A percentile compares a stretch with the other conserved stretches of the same genome.
These are phyloP conservation scores for Coleophora flavipennella DNA, from an alignment of 2,888 invertebrate species.

Conservation along the genomic window DNA sequence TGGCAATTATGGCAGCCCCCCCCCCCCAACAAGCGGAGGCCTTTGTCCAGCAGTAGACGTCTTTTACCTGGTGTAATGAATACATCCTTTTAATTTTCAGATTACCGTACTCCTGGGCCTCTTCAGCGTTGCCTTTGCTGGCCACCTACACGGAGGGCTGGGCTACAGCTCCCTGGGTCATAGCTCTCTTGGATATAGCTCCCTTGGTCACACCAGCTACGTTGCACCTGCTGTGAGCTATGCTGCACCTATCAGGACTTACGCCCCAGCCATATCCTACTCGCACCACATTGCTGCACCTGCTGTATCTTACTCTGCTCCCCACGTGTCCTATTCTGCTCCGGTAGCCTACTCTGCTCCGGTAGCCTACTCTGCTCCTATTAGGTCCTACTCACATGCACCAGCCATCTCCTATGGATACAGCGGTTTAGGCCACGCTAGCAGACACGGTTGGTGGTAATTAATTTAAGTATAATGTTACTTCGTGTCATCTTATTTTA, in stretches of 20 bases:
- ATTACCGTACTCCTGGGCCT: constrained; percentile 33
- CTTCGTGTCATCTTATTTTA: too few relatives aligned
- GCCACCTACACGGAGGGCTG: constrained; percentile 22
- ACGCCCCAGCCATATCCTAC: constrained; percentile 18
- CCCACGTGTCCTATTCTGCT: constrained; percentile 24
- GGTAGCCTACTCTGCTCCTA: constrained; percentile 6
- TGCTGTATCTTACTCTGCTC: constrained; percentile 26
- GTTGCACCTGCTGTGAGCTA: constrained; percentile 19
- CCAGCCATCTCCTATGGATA: constrained; percentile 1
- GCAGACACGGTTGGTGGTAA: constrained; percentile 35
- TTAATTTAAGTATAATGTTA: too few relatives aligned
- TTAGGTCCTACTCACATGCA: neutral
- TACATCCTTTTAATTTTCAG: constrained; percentile 21
- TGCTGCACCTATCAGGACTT: constrained; percentile 20
- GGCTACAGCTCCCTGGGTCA: constrained; percentile 15
- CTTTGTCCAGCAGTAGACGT: too few relatives aligned
- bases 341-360: constrained; percentile 6
- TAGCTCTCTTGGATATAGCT: constrained; percentile 16
- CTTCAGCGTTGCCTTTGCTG: constrained; percentile 33
- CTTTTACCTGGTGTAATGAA: too few relatives aligned
- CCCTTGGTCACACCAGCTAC: constrained; percentile 12
- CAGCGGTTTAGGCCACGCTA: constrained; percentile 17
- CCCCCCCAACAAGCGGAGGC: too few relatives aligned
- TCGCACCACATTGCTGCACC: too few relatives aligned
- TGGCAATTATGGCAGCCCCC: too few relatives aligned